phyloP scores from a whole-genome alignment of 1,140 invertebrate genomes.

The Charaxes varanes region DNA sequence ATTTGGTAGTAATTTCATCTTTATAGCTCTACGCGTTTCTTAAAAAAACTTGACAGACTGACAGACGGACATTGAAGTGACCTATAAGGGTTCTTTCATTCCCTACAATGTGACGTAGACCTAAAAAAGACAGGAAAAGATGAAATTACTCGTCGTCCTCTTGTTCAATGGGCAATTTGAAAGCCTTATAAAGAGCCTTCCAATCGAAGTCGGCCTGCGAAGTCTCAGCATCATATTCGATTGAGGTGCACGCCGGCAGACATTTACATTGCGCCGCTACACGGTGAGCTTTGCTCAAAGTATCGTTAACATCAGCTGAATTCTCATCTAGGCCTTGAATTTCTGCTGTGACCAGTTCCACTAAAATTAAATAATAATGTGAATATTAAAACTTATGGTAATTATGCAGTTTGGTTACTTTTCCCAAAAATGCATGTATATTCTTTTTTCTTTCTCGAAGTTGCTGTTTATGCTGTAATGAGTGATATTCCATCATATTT shows the following conservation, averaged over 20 bases:
- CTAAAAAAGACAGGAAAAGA: no score
- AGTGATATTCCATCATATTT: no score
- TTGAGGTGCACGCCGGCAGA: conserved; percentile 79
- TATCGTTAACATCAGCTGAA: conserved; percentile 25
- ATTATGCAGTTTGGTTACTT: neutral
- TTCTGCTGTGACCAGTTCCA: conserved; percentile 74
- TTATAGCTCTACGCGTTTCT: no score
- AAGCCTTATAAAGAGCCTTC: conserved; percentile 69
- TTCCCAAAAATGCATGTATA: no score
- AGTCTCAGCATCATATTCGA: conserved; percentile 80
- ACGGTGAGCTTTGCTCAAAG: conserved; percentile 30
- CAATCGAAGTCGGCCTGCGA: conserved; percentile 79
- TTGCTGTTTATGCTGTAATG: no score
- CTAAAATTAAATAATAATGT: conserved; percentile 36
- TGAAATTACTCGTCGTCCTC: conserved; percentile 32
- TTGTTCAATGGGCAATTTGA: conserved; percentile 31
- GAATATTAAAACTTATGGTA: neutral
- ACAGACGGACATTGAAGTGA: no score
- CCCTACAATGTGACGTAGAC: no score
- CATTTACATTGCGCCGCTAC: conserved; percentile 76
- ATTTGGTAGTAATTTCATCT: no score
- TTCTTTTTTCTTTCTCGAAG: no score
- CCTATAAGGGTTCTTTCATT: no score
- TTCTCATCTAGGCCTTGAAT: conserved; percentile 56
- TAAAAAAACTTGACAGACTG: no score